Base-by-base conservation (phyloP, 2,113 vertebrate genomes). In the Sprattus sprattus region DNA sequence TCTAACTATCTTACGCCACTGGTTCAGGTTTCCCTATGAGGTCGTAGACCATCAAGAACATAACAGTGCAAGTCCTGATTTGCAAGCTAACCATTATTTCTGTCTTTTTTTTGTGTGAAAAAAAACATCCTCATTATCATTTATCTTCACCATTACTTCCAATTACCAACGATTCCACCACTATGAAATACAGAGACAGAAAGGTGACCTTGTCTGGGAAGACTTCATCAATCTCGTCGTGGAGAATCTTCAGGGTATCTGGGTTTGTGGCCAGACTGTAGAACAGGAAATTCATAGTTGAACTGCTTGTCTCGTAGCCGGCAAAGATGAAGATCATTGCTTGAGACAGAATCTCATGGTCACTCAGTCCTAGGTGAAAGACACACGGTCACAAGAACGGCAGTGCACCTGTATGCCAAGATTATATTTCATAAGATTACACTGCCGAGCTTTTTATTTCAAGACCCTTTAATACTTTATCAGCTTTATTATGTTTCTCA, bases 301-400 rank as follows among this genome's bases (percentile, higher is more conserved):
- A 92, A 91, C 96, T 96, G 45, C 88, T 96, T 54, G 95, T 95
- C 88, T 96, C 96, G 83, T 96, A 97, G 8, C 95, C 96, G 54
- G 93, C 96, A 84, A 96, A 91, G 86, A 97, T 92, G 87, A 97
- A 97, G 7, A 92, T 25, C 87, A 97, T 81, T 22, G 95, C 89
- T 86, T 97, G 96, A 44, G 95, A 92, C 45, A 95, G 89, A 86
- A 97, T 92, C 91, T 97, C 96, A 0, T 92, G 83, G 88, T 96
- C 96, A 6, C 88, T 95, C 87, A 97, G 89, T 39, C 92, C 96
- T 97, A 91, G 20, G 54, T 4, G 50, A 25, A n/a, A 25, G 60
- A 64, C 60, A 64, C 47, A 47, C 10, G 6, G 6, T 47, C 6
- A 10, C 10, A 10, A 47, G 46, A 47, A 47, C 46, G 10, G 6